A percentile compares a stretch with the other conserved stretches of the same genome.
phyloP scores from a whole-genome alignment of 2,113 vertebrate genomes.

The Sarotherodon lohbergeri region DNA sequence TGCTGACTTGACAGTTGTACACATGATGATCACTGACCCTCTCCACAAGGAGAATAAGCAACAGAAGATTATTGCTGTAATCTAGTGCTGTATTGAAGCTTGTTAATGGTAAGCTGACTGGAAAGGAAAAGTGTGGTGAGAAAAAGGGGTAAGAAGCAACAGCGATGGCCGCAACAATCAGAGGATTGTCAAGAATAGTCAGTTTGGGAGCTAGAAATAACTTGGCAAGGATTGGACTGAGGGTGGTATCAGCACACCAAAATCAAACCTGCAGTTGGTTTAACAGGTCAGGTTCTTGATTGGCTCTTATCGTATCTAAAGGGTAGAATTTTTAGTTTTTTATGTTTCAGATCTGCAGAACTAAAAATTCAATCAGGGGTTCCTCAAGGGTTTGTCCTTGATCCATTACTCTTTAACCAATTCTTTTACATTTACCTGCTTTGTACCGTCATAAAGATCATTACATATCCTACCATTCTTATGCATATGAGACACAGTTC shows the following conservation, averaged over 20 bases:
- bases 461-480: background rate
- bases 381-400: background rate
- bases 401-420: background rate
- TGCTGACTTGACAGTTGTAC: background rate
- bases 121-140: background rate
- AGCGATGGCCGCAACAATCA: fast-evolving
- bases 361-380: background rate
- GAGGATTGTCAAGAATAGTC: background rate
- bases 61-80: background rate
- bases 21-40: background rate
- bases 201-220: background rate
- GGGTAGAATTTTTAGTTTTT: background rate
- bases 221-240: background rate
- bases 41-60: background rate
- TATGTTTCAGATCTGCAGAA: background rate
- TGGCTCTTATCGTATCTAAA: background rate
- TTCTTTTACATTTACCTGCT: background rate
- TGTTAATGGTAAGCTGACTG: background rate
- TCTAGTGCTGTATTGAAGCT: background rate
- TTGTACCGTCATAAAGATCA: background rate
- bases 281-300: background rate
- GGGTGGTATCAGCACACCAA: background rate
- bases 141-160: background rate
- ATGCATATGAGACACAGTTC: background rate
- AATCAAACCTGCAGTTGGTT: background rate